These are phyloP conservation scores for Yponomeuta cagnagella DNA, from an alignment of 2,888 invertebrate species.

Conservation along the genomic window DNA sequence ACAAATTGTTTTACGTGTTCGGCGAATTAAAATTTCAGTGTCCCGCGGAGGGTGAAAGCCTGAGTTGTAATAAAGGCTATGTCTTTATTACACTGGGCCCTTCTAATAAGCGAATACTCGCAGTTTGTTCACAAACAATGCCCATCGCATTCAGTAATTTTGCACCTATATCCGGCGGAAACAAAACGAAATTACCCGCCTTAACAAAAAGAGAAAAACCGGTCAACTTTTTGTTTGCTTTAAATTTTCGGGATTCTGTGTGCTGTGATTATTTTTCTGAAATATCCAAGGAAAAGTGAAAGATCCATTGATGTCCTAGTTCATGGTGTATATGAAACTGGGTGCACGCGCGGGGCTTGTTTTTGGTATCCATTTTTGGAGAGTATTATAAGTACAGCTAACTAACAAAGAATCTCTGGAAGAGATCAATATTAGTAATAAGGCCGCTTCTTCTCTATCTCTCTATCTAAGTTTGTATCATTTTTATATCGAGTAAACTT, in stretches of 20 bases:
- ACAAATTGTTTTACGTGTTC: constrained; percentile 54
- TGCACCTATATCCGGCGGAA: constrained; percentile 51
- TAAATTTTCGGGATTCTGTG: neutral
- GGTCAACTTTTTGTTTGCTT: neutral
- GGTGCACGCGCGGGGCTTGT: too few species aligned
- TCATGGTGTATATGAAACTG: too few species aligned
- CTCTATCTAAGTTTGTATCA: too few species aligned
- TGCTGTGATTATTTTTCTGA: too few species aligned
- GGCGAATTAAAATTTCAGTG: constrained; percentile 61
- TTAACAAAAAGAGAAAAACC: constrained; percentile 22
- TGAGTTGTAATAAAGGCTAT: constrained; percentile 57
- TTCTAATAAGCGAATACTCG: constrained; percentile 66
- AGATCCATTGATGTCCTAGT: too few species aligned
- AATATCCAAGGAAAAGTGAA: too few species aligned
- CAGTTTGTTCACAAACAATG: constrained; percentile 65
- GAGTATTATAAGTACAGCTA: too few species aligned
- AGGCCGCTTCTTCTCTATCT: too few species aligned
- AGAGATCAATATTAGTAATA: too few species aligned
- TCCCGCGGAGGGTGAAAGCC: constrained; percentile 39
- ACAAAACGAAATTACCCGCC: constrained; percentile 43
- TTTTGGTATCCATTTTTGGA: too few species aligned
- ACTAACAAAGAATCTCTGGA: too few species aligned
- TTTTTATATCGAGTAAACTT: too few species aligned
- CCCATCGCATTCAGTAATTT: constrained; percentile 59
- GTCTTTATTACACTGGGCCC: constrained; percentile 66